These are phyloP conservation scores for Malurus alboscapulatus DNA, from an alignment of 2,113 vertebrate genomes.

Conservation along the genomic window DNA sequence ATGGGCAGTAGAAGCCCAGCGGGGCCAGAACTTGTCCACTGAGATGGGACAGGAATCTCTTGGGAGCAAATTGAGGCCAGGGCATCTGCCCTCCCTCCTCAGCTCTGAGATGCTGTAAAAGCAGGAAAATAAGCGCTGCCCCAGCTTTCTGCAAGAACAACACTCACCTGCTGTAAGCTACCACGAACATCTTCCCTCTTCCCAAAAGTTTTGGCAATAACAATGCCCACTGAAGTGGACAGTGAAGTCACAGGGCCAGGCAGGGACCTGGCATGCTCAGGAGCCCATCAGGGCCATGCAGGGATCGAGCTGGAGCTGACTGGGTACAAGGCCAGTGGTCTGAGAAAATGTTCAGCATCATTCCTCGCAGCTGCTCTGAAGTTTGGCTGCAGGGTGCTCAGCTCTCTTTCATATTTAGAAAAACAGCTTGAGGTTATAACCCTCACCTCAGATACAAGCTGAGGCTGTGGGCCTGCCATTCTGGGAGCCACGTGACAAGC, in stretches of 20 bases:
- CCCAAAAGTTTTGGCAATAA: background rate
- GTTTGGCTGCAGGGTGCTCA: background rate
- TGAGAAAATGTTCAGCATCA: background rate
- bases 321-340: accelerated
- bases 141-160: background rate
- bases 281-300: accelerated
- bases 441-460: background rate
- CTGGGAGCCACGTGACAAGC: background rate
- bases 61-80: accelerated
- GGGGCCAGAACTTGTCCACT: background rate
- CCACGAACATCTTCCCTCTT: accelerated
- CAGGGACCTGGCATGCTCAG: accelerated
- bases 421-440: background rate
- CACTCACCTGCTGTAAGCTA: background rate
- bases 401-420: accelerated
- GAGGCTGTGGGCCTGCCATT: accelerated
- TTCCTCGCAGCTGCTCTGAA: background rate
- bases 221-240: accelerated
- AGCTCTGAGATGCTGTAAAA: background rate
- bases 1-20: accelerated
- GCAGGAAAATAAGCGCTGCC: background rate
- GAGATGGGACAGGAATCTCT: background rate
- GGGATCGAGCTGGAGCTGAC: accelerated
- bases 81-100: background rate
- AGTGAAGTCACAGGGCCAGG: accelerated